Evolutionary conservation across 2,113 vertebrate genomes (phyloP), one percentile per base, ranked within the genome.

Genomic region (Rhinogobius similis): DNA sequence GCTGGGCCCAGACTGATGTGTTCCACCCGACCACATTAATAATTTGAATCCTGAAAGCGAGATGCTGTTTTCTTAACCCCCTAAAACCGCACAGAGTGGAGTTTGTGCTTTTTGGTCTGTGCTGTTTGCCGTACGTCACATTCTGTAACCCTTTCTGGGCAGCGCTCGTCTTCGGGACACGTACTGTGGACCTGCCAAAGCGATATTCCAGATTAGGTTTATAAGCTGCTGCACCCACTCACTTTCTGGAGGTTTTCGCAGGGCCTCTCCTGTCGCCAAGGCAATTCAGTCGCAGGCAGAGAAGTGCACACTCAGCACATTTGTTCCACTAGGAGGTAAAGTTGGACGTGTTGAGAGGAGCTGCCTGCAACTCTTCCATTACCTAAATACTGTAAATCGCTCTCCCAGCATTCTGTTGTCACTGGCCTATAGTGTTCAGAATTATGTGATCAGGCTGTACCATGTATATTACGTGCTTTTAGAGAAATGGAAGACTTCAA

Each of bases 151-250:
- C 61, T 69, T 53, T 80, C 59, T 64, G 56, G 1, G 75, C n/a
- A n/a, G n/a, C 52, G 38, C 75, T 64, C 41, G n/a, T 73, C 62
- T 50, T 82, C 65, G 21, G 52, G 23, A 26, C 23, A 52, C n/a
- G 3, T 52, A 23, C n/a, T 26, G 52, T 14, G 12, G 13, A 55
- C 52, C 86, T 85, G 85, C 75, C 78, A 80, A 80, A 90, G 86
- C 55, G 76, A 88, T 88, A 87, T 86, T 89, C 88, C 87, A 90
- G 88, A 91, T 87, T 85, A 85, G 50, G 27, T 41, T 48, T 21
- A n/a, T 18, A 41, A 39, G 81, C 83, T 61, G 27, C 58, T 82
- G 84, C 76, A 53, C 83, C 83, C 86, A 70, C 88, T 84, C 81
- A 29, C 38, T 70, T 88, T 87, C 82, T 75, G 24, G 81, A 77